A percentile compares a stretch with the other conserved stretches of the same genome.
phyloP scores from a whole-genome alignment of 2,113 vertebrate genomes.

The Percopsis transmontana region DNA sequence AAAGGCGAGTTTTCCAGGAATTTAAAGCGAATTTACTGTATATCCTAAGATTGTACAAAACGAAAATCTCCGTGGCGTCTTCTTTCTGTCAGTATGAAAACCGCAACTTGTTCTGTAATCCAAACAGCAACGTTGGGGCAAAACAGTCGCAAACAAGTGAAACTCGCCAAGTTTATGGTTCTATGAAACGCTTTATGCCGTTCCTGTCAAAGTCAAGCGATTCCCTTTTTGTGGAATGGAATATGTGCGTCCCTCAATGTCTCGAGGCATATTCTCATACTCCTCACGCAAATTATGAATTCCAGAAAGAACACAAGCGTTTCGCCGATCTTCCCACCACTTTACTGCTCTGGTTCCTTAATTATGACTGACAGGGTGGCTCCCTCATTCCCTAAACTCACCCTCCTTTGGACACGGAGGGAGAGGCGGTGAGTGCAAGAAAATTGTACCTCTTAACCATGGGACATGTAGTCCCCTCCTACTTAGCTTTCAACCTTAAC shows the following conservation, averaged over 20 bases:
- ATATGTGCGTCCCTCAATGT: constrained; percentile 47
- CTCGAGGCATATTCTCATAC: constrained; percentile 63
- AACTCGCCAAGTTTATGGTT: constrained; percentile 69
- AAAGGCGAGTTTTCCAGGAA: constrained; percentile 54
- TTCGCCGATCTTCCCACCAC: constrained; percentile 71
- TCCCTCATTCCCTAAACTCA: constrained; percentile 77
- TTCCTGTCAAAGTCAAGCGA: constrained; percentile 64
- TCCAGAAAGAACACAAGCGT: constrained; percentile 57
- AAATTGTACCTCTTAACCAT: constrained; percentile 39
- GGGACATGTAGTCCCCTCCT: constrained; percentile 76
- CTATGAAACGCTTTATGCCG: constrained; percentile 56
- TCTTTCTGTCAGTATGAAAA: constrained; percentile 49
- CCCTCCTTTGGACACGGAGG: constrained; percentile 63
- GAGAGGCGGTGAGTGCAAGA: constrained; percentile 60
- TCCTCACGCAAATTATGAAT: constrained; percentile 36
- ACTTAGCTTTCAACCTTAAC: not conserved
- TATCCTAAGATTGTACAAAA: constrained; percentile 37
- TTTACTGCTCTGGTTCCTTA: constrained; percentile 73
- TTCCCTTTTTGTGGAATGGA: constrained; percentile 50
- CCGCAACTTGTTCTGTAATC: constrained; percentile 40
- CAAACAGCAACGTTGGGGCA: constrained; percentile 31
- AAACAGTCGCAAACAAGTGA: constrained; percentile 48
- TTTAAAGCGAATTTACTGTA: constrained; percentile 46
- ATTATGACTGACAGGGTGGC: constrained; percentile 78
- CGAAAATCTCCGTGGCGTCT: constrained; percentile 41